Percentiles rank a stretch among this genome's conserved stretches.
Conservation (phyloP, 2,888 invertebrate species). For the Lysandra bellargus region DNA sequence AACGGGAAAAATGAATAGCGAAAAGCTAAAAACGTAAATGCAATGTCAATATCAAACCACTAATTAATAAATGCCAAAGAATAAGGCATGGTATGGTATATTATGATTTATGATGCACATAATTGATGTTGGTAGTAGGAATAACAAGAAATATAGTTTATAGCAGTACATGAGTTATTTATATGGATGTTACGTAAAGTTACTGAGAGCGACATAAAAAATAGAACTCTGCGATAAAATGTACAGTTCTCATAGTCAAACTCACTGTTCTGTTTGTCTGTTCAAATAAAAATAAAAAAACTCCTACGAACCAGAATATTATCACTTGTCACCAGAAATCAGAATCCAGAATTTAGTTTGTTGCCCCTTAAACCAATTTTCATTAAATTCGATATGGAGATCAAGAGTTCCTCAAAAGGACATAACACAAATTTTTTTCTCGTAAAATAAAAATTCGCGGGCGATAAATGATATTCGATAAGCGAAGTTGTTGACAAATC, state of each 20-base stretch:
- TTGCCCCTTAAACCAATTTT: no score
- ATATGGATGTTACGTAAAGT: constrained; percentile 11
- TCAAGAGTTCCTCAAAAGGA: no score
- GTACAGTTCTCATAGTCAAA: background rate
- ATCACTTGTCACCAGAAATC: no score
- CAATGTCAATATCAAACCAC: background rate
- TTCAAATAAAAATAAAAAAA: no score
- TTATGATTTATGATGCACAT: constrained; percentile 8
- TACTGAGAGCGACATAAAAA: background rate
- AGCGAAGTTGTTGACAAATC: no score
- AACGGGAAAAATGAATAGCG: background rate
- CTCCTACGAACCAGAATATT: no score
- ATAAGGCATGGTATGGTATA: background rate
- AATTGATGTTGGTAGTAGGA: background rate
- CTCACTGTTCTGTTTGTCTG: background rate
- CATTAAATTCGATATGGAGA: no score
- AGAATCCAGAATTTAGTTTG: no score
- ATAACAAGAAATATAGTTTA: background rate
- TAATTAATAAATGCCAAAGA: background rate
- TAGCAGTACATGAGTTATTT: background rate
- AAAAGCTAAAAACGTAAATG: background rate
- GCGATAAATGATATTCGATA: no score
- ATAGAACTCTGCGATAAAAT: background rate
- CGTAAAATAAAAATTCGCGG: no score
- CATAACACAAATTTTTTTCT: no score